Evolutionary conservation across 2,113 vertebrate species (phyloP), one percentile per base, ranked within the genome.

Genomic region (Tylochromis polylepis): DNA sequence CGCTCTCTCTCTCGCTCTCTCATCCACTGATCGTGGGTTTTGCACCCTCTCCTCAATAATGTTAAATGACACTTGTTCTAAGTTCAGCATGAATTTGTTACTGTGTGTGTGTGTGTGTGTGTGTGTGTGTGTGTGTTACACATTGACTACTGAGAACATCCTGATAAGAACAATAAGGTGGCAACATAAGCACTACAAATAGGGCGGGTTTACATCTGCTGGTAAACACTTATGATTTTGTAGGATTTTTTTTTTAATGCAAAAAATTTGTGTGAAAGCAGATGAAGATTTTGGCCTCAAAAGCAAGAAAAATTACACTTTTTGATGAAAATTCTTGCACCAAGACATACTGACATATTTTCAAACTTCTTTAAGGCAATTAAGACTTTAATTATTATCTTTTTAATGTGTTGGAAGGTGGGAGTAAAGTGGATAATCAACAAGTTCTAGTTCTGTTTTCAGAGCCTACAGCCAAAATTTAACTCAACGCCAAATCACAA

Each of bases 41-140:
- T 55, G 58, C 89, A 75, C 88, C 90, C 77, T 89, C 84, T 88
- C 85, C 85, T 90, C 86, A 89, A 83, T 92, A 88, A 92, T 89
- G 91, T 90, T 93, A 94, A 95, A 95, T 93, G 90, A 85, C 84
- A 88, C 89, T 93, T 85, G 84, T 94, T 93, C 84, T 59, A 85
- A 92, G 85, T 93, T 94, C 85, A 92, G 88, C 91, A 92, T 91
- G 80, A 85, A 89, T 92, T 86, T 90, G 81, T 88, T 84, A 72
- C n/a, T n/a, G n/a, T n/a, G n/a, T n/a, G n/a, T n/a, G n/a, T n/a
- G n/a, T n/a, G n/a, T n/a, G n/a, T n/a, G n/a, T n/a, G n/a, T n/a
- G n/a, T n/a, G n/a, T n/a, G n/a, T n/a, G n/a, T n/a, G n/a, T n/a
- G n/a, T n/a, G n/a, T n/a, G n/a, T n/a, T n/a, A n/a, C n/a, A n/a